Percentiles rank a stretch among this genome's conserved stretches.
Evolutionary conservation across 2,113 vertebrate genomes (phyloP).

Genomic region (Lates calcarifer): DNA sequence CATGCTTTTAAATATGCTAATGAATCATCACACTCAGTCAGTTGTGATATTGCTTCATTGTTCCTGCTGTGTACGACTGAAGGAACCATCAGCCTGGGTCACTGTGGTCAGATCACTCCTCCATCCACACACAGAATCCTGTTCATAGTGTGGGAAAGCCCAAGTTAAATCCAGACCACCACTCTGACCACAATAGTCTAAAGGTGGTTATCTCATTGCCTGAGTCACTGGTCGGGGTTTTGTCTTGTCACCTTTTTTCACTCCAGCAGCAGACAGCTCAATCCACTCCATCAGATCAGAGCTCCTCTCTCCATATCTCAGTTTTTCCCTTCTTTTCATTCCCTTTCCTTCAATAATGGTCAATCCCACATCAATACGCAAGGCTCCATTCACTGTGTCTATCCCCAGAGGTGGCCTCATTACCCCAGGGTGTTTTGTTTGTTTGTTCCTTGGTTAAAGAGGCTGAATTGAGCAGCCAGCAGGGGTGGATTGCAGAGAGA

Average conservation of each 20-base stretch:
- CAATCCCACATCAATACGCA: conserved; percentile 80
- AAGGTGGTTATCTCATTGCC: conserved; percentile 72
- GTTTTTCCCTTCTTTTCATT: conserved; percentile 45
- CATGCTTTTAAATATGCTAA: background rate
- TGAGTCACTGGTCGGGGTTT: conserved; percentile 78
- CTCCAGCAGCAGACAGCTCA: conserved; percentile 68
- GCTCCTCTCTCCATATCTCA: conserved; percentile 66
- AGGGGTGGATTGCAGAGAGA: conserved; percentile 67
- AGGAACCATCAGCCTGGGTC: conserved; percentile 43
- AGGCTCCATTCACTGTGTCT: conserved; percentile 70
- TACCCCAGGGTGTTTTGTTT: conserved; percentile 83
- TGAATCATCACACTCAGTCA: background rate
- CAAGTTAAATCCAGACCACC: conserved; percentile 55
- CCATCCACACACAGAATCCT: conserved; percentile 25
- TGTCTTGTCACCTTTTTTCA: conserved; percentile 79
- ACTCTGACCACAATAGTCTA: conserved; percentile 66
- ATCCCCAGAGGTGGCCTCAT: conserved; percentile 79
- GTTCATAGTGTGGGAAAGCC: conserved; percentile 80
- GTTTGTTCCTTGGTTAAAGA: conserved; percentile 79
- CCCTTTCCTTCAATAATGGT: conserved; percentile 69
- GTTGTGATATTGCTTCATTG: background rate
- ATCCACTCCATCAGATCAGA: conserved; percentile 82
- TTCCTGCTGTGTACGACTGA: conserved; percentile 17
- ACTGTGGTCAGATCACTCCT: conserved; percentile 31
- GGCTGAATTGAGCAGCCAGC: conserved; percentile 81